These are phyloP conservation scores for Tetramorium alpestre DNA, from an alignment of 1,140 invertebrate genomes.

Conservation along the genomic window DNA sequence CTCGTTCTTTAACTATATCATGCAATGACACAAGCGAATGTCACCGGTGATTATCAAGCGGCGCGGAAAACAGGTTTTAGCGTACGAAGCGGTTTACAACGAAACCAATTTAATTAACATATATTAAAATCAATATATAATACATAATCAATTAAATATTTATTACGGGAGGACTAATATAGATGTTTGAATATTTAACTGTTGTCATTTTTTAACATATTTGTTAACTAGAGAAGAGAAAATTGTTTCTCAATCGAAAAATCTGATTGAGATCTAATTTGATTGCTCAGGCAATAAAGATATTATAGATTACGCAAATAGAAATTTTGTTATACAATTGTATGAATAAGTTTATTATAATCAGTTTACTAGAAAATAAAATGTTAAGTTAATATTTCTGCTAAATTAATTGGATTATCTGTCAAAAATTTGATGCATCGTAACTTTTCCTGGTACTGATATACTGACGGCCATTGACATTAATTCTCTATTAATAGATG, in stretches of 20 bases:
- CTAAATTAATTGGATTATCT: background rate
- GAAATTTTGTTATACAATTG: background rate
- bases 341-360: background rate
- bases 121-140: background rate
- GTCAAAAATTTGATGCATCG: background rate
- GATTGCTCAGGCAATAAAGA: background rate
- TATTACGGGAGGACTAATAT: background rate
- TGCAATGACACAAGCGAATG: slow-evolving; percentile 17
- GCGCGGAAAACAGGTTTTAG: slow-evolving; percentile 4
- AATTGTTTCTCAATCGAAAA: background rate
- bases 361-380: background rate
- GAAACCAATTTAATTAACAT: slow-evolving; percentile 21
- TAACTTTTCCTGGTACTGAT: background rate
- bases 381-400: background rate
- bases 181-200: slow-evolving; percentile 18
- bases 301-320: background rate
- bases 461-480: background rate
- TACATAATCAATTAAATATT: slow-evolving; percentile 11
- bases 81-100: background rate
- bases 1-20: background rate
- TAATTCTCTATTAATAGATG: slow-evolving; percentile 17
- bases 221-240: background rate
- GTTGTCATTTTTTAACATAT: background rate
- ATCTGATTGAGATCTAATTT: background rate
- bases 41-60: background rate